Evolutionary conservation across 2,113 vertebrate genomes (phyloP).

Genomic region (Tachycineta bicolor): DNA sequence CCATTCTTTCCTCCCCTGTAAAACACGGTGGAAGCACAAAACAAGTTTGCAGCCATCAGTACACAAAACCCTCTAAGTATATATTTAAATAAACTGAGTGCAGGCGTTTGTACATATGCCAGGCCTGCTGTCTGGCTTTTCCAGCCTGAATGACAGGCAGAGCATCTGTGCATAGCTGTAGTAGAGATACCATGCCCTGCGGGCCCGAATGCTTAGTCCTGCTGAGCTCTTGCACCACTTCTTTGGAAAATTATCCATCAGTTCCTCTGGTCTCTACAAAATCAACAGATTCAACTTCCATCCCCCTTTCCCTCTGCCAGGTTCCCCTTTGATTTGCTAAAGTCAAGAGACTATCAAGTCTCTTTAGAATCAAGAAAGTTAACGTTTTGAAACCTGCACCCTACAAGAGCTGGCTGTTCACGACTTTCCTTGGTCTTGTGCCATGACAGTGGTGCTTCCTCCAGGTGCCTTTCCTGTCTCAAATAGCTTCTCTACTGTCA

Average conservation of each 20-base stretch:
- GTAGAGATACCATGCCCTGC: not conserved
- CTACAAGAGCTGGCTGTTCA: not conserved
- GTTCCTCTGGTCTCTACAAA: not conserved
- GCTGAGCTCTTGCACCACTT: not conserved
- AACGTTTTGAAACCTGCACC: not conserved
- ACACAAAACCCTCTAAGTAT: not conserved
- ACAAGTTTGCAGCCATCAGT: not conserved
- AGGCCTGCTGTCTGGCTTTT: conserved; percentile 6
- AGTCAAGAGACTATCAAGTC: not conserved
- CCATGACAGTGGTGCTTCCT: not conserved
- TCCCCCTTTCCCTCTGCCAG: not conserved
- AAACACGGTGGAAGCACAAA: not conserved
- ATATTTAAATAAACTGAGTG: conserved; percentile 21
- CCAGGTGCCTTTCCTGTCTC: not conserved
- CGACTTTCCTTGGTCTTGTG: not conserved
- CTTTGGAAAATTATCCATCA: not conserved
- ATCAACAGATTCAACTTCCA: not conserved
- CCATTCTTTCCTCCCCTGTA: not conserved
- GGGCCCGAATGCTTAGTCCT: not conserved
- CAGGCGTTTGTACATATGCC: not conserved
- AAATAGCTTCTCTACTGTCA: not conserved
- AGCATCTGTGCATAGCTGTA: conserved; percentile 19
- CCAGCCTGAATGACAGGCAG: not conserved
- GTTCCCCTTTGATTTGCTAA: not conserved
- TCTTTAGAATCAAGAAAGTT: not conserved